Base-by-base conservation (phyloP, 2,113 vertebrate species). In the Electrona antarctica region DNA sequence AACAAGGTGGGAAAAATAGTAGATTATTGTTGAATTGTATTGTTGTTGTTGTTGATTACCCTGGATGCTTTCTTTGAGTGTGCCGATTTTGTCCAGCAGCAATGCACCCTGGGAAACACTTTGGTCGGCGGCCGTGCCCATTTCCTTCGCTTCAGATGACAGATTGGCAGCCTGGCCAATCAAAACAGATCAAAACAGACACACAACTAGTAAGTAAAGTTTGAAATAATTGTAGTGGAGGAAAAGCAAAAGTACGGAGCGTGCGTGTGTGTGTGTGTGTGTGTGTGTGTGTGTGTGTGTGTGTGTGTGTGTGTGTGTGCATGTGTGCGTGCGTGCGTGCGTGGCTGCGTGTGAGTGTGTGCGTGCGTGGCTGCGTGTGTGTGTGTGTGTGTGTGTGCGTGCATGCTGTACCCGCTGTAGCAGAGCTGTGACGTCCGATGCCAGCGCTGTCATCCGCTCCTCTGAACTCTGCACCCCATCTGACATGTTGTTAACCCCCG, bases 51-150 rank as follows among this genome's bases (percentile, higher is more conserved):
- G 9, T 58, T 13, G 9, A 64, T 65, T 93, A 98, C 97, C 93
- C 90, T 90, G 89, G 65, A 95, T 87, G n/a, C 47, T 77, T 62
- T 77, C 73, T 33, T 93, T 93, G 21, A 96, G 81, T 41, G 69
- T 86, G 47, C 75, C 67, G 57, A 95, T 90, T 75, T 89, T 92
- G 3, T 74, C 77, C 67, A 92, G 74, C 63, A 97, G 78, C 45
- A 86, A 82, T 74, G 80, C 82, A 73, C 87, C 93, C 88, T 77
- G 90, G 57, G 81, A 88, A 60, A 93, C n/a, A 12, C 86, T 93
- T 71, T 73, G 62, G 28, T 93, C 84, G 2, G 92, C 90, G 7
- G 76, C 74, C 52, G 48, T 55, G 15, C 76, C 76, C 45, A 95
- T 86, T 3, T 90, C 74, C 21, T 86, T 61, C 41, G 92, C 70